These are phyloP conservation scores for Ceratina calcarata DNA, from an alignment of 1,140 invertebrate species.

Conservation along the genomic window DNA sequence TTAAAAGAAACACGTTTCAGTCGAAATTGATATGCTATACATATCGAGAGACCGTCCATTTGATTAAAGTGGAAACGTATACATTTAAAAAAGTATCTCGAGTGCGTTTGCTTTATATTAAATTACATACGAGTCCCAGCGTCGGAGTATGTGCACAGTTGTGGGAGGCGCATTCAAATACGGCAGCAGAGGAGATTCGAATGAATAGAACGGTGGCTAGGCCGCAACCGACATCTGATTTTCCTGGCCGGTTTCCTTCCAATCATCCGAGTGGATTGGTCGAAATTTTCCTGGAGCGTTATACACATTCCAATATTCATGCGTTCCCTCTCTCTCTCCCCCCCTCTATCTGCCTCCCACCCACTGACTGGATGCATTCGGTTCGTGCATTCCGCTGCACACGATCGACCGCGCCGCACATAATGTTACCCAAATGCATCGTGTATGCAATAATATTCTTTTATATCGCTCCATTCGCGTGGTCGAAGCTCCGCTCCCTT, in stretches of 20 bases:
- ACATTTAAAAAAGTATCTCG: conserved; percentile 13
- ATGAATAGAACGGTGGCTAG: conserved; percentile 44
- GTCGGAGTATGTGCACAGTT: neutral
- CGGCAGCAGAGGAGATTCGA: conserved; percentile 38
- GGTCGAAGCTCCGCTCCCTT: neutral
- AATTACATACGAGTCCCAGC: neutral
- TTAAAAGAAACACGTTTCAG: too few species aligned
- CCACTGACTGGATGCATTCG: conserved; percentile 2
- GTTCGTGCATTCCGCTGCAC: neutral
- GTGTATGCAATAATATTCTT: conserved; percentile 54
- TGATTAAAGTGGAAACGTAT: neutral
- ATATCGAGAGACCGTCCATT: neutral
- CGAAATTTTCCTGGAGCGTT: conserved; percentile 60
- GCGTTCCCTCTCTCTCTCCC: neutral
- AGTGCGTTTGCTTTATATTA: conserved; percentile 3
- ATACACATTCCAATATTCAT: conserved; percentile 34
- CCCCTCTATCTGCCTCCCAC: too few species aligned
- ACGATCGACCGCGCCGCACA: neutral
- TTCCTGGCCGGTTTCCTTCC: conserved; percentile 64
- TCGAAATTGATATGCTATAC: neutral
- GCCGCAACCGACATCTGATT: conserved; percentile 55
- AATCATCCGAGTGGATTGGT: conserved; percentile 63
- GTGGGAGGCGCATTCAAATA: conserved; percentile 37
- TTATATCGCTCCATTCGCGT: conserved; percentile 27
- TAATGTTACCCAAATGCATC: conserved; percentile 6